Evolutionary conservation across 2,113 vertebrate species (phyloP).

Genomic region (Cyanoramphus novaezelandiae): DNA sequence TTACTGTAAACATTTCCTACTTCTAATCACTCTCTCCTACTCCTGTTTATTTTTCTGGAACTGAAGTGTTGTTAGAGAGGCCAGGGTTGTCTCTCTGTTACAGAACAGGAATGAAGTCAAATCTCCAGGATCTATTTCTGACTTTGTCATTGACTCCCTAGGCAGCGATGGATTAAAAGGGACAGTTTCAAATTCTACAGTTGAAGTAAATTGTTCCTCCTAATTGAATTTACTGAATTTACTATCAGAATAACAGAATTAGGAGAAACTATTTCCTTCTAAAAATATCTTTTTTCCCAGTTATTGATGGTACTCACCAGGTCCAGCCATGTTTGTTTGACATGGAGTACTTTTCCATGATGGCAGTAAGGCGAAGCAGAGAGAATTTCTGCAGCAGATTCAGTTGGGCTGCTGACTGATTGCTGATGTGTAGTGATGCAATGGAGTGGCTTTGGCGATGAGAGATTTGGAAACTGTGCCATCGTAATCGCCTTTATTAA

Average conservation of each 20-base stretch:
- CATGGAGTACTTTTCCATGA: slow-evolving; percentile 97
- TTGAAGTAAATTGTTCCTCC: background rate
- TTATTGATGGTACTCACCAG: slow-evolving; percentile 79
- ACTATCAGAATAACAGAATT: background rate
- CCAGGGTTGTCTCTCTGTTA: background rate
- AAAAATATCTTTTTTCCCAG: background rate
- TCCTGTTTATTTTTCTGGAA: slow-evolving; percentile 42
- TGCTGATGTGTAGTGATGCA: slow-evolving; percentile 88
- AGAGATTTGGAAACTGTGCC: slow-evolving; percentile 94
- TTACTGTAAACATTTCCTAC: slow-evolving; percentile 45
- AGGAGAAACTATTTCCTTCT: background rate
- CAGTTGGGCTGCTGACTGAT: slow-evolving; percentile 91
- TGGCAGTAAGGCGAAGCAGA: slow-evolving; percentile 91
- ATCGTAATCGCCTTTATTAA: slow-evolving; percentile 77
- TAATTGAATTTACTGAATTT: background rate
- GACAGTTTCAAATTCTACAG: background rate
- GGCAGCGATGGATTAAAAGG: background rate
- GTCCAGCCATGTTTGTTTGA: slow-evolving; percentile 98
- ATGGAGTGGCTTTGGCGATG: slow-evolving; percentile 84
- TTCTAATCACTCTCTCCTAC: slow-evolving; percentile 29
- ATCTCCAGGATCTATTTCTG: slow-evolving; percentile 7
- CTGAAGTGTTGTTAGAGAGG: background rate
- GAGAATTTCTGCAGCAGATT: slow-evolving; percentile 95
- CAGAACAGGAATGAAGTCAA: background rate
- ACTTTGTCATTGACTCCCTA: background rate